Percentiles rank a stretch among this genome's conserved stretches.
Evolutionary conservation across 2,797 vertebrate genomes (phyloP).

Genomic region (Pseudochirops cupreus): DNA sequence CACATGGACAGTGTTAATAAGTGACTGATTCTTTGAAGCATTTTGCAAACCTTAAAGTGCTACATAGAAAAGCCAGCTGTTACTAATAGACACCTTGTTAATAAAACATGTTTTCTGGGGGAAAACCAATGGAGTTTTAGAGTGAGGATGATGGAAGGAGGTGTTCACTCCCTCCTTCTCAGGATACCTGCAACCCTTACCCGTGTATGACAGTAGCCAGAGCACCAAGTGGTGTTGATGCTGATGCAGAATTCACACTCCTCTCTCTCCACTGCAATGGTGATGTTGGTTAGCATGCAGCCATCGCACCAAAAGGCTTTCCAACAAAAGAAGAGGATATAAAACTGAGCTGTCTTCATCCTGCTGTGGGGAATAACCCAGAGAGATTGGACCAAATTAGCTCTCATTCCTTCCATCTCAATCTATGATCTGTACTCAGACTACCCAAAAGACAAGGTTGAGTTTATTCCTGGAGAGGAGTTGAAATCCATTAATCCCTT

Average conservation of each 20-base stretch:
- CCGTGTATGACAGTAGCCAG: slow-evolving; percentile 90
- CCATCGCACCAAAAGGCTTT: slow-evolving; percentile 83
- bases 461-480: neutral
- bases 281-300: slow-evolving; percentile 89
- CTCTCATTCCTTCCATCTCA: neutral
- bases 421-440: neutral
- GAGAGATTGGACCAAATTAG: neutral
- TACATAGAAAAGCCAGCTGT: neutral
- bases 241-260: slow-evolving; percentile 88
- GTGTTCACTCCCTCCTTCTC: neutral
- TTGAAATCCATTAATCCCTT: neutral
- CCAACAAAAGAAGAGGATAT: slow-evolving; percentile 86
- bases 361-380: slow-evolving; percentile 74
- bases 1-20: neutral
- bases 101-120: neutral
- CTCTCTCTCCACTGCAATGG: slow-evolving; percentile 90
- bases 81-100: slow-evolving; percentile 14
- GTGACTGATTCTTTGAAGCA: neutral
- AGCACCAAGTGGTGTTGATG: slow-evolving; percentile 91
- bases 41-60: neutral
- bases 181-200: slow-evolving; percentile 82
- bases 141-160: neutral
- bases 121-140: slow-evolving; percentile 1
- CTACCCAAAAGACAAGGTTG: neutral
- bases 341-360: slow-evolving; percentile 87